These are phyloP conservation scores for Piprites chloris DNA, from an alignment of 2,113 vertebrate species.

Conservation along the genomic window DNA sequence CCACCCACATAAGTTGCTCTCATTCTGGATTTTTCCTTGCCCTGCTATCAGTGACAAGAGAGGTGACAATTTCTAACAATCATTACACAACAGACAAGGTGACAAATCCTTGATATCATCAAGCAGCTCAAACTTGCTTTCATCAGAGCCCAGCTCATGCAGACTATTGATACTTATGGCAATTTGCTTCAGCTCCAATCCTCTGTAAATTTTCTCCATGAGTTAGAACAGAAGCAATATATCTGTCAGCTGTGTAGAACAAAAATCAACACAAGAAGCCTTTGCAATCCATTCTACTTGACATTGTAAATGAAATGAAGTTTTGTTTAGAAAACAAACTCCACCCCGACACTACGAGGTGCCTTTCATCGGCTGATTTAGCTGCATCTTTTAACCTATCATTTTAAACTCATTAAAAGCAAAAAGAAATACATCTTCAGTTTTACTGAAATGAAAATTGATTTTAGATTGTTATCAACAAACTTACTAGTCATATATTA, in stretches of 20 bases:
- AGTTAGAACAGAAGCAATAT: background rate
- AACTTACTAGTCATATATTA: background rate
- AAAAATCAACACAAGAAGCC: background rate
- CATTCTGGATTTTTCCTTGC: background rate
- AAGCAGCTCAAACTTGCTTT: background rate
- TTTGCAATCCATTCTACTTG: background rate
- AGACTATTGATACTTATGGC: background rate
- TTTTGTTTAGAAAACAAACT: background rate
- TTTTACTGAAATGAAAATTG: background rate
- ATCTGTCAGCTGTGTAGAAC: background rate
- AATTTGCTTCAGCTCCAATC: background rate
- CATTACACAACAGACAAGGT: background rate
- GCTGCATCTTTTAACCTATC: background rate
- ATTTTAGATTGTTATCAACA: background rate
- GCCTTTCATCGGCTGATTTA: background rate
- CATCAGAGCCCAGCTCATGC: background rate
- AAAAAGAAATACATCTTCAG: background rate
- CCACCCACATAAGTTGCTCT: background rate
- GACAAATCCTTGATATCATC: background rate
- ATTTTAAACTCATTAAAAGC: background rate
- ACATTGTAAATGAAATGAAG: background rate
- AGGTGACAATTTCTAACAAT: background rate
- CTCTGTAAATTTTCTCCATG: background rate
- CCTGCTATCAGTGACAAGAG: background rate
- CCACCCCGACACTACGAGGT: background rate